These are phyloP conservation scores for Arctopsyche grandis DNA, from an alignment of 1,140 invertebrate species.

Conservation along the genomic window DNA sequence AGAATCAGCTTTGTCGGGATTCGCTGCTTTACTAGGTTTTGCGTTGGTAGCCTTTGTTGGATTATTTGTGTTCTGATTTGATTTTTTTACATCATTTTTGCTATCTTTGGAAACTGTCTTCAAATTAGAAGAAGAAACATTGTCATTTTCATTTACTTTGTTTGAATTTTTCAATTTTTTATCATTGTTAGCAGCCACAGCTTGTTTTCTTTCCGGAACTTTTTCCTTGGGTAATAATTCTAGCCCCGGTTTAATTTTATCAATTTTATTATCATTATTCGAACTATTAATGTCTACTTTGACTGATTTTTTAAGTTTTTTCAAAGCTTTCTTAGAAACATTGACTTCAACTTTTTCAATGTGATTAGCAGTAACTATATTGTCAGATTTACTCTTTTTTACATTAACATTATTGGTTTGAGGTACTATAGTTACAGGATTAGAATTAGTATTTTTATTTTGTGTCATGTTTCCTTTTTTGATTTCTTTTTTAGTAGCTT, in stretches of 20 bases:
- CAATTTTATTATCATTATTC: background rate
- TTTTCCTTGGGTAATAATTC: background rate
- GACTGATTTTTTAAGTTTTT: slow-evolving; percentile 7
- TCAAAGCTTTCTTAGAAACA: slow-evolving; percentile 4
- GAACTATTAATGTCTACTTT: background rate
- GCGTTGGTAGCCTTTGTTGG: background rate
- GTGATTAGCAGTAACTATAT: background rate
- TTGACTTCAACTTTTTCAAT: background rate
- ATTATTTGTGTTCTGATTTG: background rate
- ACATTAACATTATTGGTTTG: background rate
- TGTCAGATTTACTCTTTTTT: background rate
- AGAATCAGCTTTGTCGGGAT: background rate
- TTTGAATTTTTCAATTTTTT: background rate
- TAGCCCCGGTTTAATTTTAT: background rate
- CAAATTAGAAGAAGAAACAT: background rate
- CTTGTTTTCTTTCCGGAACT: background rate
- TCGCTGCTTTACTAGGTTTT: background rate
- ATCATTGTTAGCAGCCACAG: background rate
- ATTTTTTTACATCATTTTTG: background rate
- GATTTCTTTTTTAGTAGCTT: background rate
- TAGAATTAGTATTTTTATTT: background rate
- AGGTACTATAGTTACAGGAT: background rate
- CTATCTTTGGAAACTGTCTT: background rate
- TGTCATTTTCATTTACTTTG: background rate
- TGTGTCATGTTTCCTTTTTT: background rate